Conservation (phyloP, 2,113 vertebrate species). For the Cricetomys ansorgei region DNA sequence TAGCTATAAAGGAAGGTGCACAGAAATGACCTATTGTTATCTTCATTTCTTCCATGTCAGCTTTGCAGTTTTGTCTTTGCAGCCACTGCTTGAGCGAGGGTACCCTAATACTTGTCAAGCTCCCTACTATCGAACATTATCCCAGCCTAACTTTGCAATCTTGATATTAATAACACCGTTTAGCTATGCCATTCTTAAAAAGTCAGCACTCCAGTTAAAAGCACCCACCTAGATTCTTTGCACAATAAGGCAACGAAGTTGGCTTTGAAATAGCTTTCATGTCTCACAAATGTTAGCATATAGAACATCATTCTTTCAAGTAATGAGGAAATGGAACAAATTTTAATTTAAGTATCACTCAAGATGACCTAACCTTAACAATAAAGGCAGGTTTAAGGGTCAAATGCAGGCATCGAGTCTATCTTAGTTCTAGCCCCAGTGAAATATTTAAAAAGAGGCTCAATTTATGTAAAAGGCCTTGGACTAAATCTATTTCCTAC, state of each 20-base stretch:
- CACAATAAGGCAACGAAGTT: slow-evolving; percentile 68
- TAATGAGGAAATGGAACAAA: slow-evolving; percentile 58
- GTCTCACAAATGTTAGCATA: slow-evolving; percentile 51
- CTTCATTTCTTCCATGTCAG: background rate
- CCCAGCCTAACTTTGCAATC: background rate
- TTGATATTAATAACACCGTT: slow-evolving; percentile 31
- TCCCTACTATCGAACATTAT: background rate
- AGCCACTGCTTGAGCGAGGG: background rate
- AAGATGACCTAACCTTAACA: slow-evolving; percentile 42
- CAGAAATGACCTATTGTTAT: background rate
- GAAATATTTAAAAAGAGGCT: slow-evolving; percentile 61
- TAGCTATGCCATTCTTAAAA: slow-evolving; percentile 30
- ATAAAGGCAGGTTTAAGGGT: slow-evolving; percentile 46
- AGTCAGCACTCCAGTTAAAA: slow-evolving; percentile 40
- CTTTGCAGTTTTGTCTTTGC: background rate
- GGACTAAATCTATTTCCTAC: slow-evolving; percentile 22
- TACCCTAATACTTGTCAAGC: background rate
- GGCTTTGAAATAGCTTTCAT: slow-evolving; percentile 46
- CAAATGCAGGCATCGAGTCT: slow-evolving; percentile 46
- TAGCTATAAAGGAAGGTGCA: background rate
- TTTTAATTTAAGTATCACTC: slow-evolving; percentile 58
- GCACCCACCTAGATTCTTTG: slow-evolving; percentile 36
- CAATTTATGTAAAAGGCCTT: slow-evolving; percentile 63
- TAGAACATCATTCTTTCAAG: slow-evolving; percentile 53
- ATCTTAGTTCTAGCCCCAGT: background rate